phyloP scores from a whole-genome alignment of 2,797 vertebrate species.

The Spinibarbus caldwelli region DNA sequence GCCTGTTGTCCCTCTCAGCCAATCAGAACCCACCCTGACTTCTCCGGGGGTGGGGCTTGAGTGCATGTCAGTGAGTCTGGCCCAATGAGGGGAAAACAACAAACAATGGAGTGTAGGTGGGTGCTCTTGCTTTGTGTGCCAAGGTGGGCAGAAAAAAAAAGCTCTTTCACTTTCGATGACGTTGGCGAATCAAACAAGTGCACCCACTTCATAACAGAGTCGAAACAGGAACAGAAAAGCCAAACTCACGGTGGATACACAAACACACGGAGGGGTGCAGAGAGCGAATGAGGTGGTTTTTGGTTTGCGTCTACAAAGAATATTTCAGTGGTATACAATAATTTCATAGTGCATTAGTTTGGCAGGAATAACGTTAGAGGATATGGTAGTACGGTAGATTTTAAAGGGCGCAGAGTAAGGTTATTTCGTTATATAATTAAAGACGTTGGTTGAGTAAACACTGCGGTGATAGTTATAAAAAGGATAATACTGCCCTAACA shows the following conservation, averaged over 20 bases:
- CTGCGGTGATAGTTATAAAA: conserved; percentile 49
- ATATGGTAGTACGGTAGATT: conserved; percentile 28
- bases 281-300: conserved; percentile 17
- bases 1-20: conserved; percentile 5
- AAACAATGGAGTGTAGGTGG: conserved; percentile 40
- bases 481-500: conserved; percentile 60
- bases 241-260: conserved; percentile 35
- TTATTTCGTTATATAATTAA: conserved; percentile 24
- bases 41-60: conserved; percentile 30
- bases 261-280: conserved; percentile 26
- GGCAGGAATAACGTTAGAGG: conserved; percentile 26
- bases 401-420: conserved; percentile 28
- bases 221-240: conserved; percentile 18
- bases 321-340: conserved; percentile 31
- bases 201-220: conserved; percentile 32
- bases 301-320: conserved; percentile 30
- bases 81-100: conserved; percentile 36
- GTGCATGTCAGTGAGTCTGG: conserved; percentile 55
- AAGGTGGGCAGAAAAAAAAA: conserved; percentile 4
- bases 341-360: conserved; percentile 37
- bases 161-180: conserved; percentile 21
- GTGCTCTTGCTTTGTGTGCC: conserved; percentile 4
- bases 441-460: conserved; percentile 31
- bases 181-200: conserved; percentile 19
- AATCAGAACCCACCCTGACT: conserved; percentile 48